Evolutionary conservation across 2,888 invertebrate species (phyloP).

Genomic region (Hypselothyrea guttata): DNA sequence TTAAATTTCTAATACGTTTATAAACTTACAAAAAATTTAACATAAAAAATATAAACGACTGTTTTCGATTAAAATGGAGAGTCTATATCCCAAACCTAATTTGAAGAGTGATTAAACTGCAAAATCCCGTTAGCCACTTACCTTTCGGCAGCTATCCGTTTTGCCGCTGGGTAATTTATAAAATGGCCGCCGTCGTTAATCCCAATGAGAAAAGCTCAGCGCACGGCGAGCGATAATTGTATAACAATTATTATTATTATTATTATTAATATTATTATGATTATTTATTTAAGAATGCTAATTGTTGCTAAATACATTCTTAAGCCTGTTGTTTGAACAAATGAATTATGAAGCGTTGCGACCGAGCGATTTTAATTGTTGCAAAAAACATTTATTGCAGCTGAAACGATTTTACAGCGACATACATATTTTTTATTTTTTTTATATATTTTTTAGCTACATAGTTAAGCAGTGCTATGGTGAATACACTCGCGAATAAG

Average conservation of each 20-base stretch:
- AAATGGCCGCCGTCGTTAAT: conserved; percentile 67
- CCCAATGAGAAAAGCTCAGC: conserved; percentile 29
- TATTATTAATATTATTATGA: no score
- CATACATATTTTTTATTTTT: not conserved
- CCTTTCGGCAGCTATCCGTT: conserved; percentile 79
- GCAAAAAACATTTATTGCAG: conserved; percentile 12
- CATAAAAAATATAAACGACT: no score
- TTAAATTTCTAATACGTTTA: no score
- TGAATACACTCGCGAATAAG: conserved; percentile 12
- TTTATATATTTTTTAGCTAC: not conserved
- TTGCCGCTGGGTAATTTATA: conserved; percentile 71
- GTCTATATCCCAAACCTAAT: no score
- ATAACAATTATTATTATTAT: no score
- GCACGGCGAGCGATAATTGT: conserved; percentile 14
- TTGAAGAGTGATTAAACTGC: no score
- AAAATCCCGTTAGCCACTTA: no score
- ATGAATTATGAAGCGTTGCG: conserved; percentile 44
- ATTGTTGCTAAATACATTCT: conserved; percentile 60
- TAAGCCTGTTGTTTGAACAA: conserved; percentile 23
- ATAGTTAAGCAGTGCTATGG: no score
- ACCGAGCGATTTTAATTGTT: conserved; percentile 50
- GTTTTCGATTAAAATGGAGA: no score
- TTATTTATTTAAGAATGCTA: conserved; percentile 39
- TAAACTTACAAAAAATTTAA: no score
- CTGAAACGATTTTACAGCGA: not conserved